phyloP scores from a whole-genome alignment of 2,797 vertebrate genomes.

The Enteromius unitaeniatus region DNA sequence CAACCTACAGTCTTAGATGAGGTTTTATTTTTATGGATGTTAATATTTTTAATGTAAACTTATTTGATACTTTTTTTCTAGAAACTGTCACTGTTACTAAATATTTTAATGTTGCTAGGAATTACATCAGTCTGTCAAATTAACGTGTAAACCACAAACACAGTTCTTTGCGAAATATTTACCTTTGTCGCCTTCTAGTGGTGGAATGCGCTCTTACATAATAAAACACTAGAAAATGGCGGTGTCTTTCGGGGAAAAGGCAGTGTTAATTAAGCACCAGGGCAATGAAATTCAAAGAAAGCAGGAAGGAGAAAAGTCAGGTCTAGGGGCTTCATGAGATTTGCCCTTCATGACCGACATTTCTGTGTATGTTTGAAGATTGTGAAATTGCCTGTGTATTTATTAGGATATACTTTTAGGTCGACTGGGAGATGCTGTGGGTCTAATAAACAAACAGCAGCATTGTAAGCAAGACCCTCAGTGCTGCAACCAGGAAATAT shows the following conservation, averaged over 20 bases:
- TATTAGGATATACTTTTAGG: not conserved
- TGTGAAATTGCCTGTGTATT: not conserved
- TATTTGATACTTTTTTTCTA: not conserved
- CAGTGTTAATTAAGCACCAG: too few species aligned
- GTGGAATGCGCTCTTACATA: not conserved
- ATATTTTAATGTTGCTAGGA: not conserved
- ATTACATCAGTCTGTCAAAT: not conserved
- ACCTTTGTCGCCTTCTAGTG: slow-evolving; percentile 50
- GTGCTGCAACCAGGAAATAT: slow-evolving; percentile 26
- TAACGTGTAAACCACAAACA: not conserved
- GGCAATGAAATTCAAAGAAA: not conserved
- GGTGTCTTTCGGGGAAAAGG: not conserved
- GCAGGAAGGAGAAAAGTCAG: too few species aligned
- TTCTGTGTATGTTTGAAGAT: not conserved
- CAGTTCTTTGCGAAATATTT: not conserved
- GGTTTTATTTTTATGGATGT: not conserved
- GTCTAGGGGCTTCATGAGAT: not conserved
- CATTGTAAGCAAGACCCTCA: not conserved
- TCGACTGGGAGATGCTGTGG: not conserved
- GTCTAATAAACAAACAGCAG: slow-evolving; percentile 8
- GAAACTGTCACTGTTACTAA: not conserved
- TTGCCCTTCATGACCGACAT: not conserved
- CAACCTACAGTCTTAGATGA: not conserved
- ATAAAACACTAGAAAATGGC: not conserved
- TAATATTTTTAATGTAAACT: not conserved